Conservation (phyloP, 2,113 vertebrate genomes). For the Cyanoliseus patagonus region DNA sequence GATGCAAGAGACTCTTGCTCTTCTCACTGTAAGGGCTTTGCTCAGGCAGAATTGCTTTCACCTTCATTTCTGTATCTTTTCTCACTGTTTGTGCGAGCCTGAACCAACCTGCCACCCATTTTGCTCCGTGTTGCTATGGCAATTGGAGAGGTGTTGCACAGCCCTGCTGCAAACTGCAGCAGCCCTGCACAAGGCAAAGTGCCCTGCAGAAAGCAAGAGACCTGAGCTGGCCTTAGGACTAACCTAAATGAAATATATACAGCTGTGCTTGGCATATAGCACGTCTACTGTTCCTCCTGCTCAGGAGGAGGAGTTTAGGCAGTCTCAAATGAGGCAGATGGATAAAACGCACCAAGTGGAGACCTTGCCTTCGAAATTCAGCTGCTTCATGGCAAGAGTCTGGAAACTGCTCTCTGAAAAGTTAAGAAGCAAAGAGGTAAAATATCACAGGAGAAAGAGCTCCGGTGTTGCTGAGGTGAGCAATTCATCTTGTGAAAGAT, state of each 20-base stretch:
- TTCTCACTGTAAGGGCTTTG: not conserved
- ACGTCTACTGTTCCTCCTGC: accelerated
- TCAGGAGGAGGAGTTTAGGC: not conserved
- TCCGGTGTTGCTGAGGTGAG: not conserved
- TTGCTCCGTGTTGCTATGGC: not conserved
- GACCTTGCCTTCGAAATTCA: not conserved
- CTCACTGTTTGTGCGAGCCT: not conserved
- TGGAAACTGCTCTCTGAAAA: not conserved
- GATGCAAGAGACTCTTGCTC: not conserved
- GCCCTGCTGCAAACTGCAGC: not conserved
- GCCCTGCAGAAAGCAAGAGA: not conserved
- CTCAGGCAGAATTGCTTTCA: not conserved
- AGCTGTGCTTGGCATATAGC: not conserved
- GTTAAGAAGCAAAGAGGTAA: not conserved
- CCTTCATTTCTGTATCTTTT: not conserved
- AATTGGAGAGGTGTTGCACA: not conserved
- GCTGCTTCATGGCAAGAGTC: not conserved
- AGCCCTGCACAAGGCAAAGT: not conserved
- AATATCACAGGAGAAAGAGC: not conserved
- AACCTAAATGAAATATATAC: not conserved
- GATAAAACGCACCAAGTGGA: not conserved
- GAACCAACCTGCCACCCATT: not conserved
- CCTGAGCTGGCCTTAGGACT: not conserved
- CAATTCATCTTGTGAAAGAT: not conserved
- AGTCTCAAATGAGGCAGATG: not conserved